phyloP scores from a whole-genome alignment of 2,797 vertebrate genomes.

The Mormyrops attenuatus region DNA sequence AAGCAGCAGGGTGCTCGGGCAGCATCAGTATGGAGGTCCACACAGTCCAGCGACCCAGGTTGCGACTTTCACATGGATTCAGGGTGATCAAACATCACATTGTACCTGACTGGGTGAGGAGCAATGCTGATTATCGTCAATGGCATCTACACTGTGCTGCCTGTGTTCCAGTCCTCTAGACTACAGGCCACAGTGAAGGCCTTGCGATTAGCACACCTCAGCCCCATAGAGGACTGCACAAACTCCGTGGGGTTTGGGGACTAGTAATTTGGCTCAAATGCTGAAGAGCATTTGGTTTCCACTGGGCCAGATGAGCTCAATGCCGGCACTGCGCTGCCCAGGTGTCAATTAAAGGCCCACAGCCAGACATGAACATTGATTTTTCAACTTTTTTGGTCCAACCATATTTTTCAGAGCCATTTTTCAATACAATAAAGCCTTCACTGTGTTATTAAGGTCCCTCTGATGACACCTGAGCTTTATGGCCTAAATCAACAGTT shows the following conservation, averaged over 20 bases:
- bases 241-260: neutral
- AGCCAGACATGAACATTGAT: conserved; percentile 2
- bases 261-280: neutral
- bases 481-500: neutral
- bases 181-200: neutral
- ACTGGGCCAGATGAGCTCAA: neutral
- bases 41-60: neutral
- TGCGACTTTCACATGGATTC: neutral
- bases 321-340: neutral
- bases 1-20: neutral
- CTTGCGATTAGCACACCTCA: neutral
- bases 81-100: neutral
- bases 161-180: neutral
- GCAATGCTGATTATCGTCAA: neutral
- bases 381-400: neutral
- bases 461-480: neutral
- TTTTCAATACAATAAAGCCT: neutral
- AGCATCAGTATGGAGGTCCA: neutral
- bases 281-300: neutral
- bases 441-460: neutral
- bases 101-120: neutral
- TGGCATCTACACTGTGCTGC: neutral
- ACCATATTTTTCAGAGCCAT: neutral
- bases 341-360: neutral
- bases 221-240: neutral